phyloP scores from a whole-genome alignment of 2,797 vertebrate genomes.

The Dendrocincla tyrannina region DNA sequence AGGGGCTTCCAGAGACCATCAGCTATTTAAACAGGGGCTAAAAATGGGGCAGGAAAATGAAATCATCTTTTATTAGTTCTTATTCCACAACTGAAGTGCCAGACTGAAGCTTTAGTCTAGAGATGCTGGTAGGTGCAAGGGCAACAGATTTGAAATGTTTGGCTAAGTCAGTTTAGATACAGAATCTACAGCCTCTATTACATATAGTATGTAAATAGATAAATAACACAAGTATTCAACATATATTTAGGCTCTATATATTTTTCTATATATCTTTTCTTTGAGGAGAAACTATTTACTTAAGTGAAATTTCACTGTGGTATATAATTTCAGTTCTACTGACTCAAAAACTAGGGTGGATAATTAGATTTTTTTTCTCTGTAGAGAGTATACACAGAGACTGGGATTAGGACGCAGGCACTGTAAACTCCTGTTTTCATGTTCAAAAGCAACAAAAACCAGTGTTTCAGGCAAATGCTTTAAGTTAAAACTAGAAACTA shows the following conservation, averaged over 20 bases:
- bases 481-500: not conserved
- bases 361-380: not conserved
- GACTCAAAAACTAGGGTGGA: not conserved
- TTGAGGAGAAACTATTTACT: not conserved
- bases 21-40: not conserved
- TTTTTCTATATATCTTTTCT: not conserved
- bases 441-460: not conserved
- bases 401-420: not conserved
- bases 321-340: not conserved
- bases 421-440: not conserved
- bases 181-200: not conserved
- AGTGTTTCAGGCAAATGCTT: not conserved
- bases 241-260: not conserved
- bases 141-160: not conserved
- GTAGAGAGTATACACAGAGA: not conserved
- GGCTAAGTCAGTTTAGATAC: not conserved
- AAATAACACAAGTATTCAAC: not conserved
- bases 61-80: not conserved
- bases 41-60: not conserved
- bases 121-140: not conserved
- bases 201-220: not conserved
- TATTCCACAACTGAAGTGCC: not conserved
- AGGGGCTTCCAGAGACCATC: conserved; percentile 72
- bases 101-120: not conserved
- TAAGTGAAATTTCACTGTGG: not conserved